Evolutionary conservation across 2,797 vertebrate genomes (phyloP).

Genomic region (Danio albolineatus): DNA sequence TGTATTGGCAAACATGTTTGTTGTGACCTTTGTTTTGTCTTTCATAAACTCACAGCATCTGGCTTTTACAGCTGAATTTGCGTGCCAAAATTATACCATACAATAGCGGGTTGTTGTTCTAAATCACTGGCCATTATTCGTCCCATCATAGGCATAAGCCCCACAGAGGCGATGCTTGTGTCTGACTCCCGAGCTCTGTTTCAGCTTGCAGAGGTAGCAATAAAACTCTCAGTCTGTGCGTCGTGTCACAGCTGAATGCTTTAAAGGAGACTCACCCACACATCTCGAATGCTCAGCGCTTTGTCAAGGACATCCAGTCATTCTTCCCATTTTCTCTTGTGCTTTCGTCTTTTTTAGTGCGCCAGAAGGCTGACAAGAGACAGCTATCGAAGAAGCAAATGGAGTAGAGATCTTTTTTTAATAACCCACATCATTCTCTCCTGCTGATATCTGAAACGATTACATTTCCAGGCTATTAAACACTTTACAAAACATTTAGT

Average conservation of each 20-base stretch:
- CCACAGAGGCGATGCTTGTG: conserved; percentile 62
- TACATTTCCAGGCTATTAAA: not conserved
- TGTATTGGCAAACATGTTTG: not conserved
- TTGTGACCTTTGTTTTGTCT: not conserved
- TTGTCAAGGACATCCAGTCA: conserved; percentile 65
- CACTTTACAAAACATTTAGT: not conserved
- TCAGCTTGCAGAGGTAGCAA: conserved; percentile 55
- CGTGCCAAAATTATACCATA: not conserved
- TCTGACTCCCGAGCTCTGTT: conserved; percentile 54
- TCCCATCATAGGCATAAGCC: conserved; percentile 56
- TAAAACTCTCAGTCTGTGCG: conserved; percentile 64
- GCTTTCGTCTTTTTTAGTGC: conserved; percentile 40
- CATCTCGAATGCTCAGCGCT: conserved; percentile 55
- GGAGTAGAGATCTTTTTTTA: conserved; percentile 9
- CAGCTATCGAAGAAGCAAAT: conserved; percentile 4
- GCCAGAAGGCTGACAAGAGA: conserved; percentile 56
- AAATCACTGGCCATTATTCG: conserved; percentile 52
- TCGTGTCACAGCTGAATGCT: conserved; percentile 58
- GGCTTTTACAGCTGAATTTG: conserved; percentile 9
- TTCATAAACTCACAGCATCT: conserved; percentile 31
- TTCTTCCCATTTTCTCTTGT: conserved; percentile 43
- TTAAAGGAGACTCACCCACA: conserved; percentile 68
- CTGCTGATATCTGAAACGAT: not conserved
- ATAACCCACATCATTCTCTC: not conserved
- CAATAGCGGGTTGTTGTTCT: conserved; percentile 57